Base-by-base conservation (phyloP, 2,888 invertebrate genomes). In the Mimas tiliae region DNA sequence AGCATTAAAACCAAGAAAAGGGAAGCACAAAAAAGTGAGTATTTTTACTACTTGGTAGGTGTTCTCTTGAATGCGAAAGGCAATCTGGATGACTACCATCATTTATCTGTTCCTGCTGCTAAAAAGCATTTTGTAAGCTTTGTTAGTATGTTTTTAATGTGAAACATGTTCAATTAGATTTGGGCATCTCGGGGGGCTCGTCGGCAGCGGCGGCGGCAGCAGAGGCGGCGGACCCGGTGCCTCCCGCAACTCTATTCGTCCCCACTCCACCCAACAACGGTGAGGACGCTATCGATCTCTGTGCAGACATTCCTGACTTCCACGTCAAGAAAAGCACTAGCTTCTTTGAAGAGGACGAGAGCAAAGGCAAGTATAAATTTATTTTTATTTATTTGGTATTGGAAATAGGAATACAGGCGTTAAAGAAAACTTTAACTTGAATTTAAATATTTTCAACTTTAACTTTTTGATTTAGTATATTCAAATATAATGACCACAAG, bases 311-410 rank as follows among this genome's bases (percentile, higher is more conserved):
- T 14, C 86, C 89, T 2, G 74, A 79, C 3, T 88, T 88, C 64
- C 71, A 83, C 14, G 88, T 90, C 14, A 80, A 82, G 38, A 90
- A 90, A 67, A 86, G 86, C 33, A 84, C 79, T 0, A 80, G 78
- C 63, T 89, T 89, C 65, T 77, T 82, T 69, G 85, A 87, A 65
- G 82, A 86, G 14, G 77, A 82, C 69, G 80, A 75, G 64, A 74
- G 70, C 34, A 80, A 79, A 70, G 85, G 87, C 87, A 50, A 8
- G 67, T 7, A 27, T 50, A 4, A n/a, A n/a, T n/a, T n/a, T n/a
- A n/a, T n/a, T n/a, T n/a, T n/a, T n/a, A n/a, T n/a, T n/a, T n/a
- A n/a, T n/a, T n/a, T n/a, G n/a, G n/a, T n/a, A n/a, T n/a, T n/a
- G n/a, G n/a, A n/a, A n/a, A n/a, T n/a, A n/a, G n/a, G n/a, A n/a